These are phyloP conservation scores for Stenodera caucasica DNA, from an alignment of 2,888 invertebrate genomes.

Conservation along the genomic window DNA sequence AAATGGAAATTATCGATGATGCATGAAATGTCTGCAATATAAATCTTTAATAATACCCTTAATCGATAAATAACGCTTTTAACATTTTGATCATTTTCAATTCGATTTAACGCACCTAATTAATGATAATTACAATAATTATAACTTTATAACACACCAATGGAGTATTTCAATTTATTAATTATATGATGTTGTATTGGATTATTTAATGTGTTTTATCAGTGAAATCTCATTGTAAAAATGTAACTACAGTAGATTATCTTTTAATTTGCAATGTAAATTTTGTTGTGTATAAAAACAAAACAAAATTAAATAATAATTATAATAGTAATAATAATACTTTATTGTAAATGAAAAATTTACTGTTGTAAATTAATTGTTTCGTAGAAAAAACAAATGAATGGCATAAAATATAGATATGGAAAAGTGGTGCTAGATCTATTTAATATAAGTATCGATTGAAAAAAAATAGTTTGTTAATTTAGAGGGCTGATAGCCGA, in stretches of 20 bases:
- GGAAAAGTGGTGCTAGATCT: background rate
- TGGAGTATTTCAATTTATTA: slow-evolving; percentile 9
- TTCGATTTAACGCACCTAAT: slow-evolving; percentile 17
- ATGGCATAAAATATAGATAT: background rate
- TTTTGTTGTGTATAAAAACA: background rate
- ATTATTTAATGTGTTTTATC: slow-evolving; percentile 19
- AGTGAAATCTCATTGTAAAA: slow-evolving; percentile 2
- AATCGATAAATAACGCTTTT: slow-evolving; percentile 8
- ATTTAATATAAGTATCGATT: background rate
- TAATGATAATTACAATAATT: slow-evolving; percentile 22
- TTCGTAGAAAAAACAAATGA: background rate
- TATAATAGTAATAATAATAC: too few relatives aligned
- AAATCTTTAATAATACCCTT: background rate
- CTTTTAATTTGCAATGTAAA: slow-evolving; percentile 2
- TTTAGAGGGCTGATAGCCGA: background rate
- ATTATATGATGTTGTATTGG: slow-evolving; percentile 16
- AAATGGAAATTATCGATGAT: background rate
- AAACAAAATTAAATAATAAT: too few relatives aligned
- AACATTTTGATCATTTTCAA: slow-evolving; percentile 6
- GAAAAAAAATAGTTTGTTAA: background rate
- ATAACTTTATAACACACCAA: slow-evolving; percentile 14
- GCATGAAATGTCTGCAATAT: background rate
- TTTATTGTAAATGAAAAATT: too few relatives aligned
- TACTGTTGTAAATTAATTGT: background rate
- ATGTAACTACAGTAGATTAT: background rate